Conservation (phyloP, 2,113 vertebrate species). For the Cyphomyrus plagiostoma region DNA sequence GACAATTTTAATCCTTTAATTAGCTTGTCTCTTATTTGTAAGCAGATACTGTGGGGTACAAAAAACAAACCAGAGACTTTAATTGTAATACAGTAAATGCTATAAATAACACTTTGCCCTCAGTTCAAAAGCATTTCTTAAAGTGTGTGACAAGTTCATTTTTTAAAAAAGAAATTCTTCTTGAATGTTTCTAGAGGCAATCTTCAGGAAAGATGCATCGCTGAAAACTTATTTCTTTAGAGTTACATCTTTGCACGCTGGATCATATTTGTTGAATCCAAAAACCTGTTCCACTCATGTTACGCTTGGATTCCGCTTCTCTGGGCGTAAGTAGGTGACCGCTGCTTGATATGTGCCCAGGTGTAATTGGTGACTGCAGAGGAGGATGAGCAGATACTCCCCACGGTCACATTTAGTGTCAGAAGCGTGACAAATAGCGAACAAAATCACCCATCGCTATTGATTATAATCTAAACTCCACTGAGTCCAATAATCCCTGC, state of each 20-base stretch:
- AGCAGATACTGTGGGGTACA: neutral
- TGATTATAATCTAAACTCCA: neutral
- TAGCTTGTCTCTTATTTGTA: neutral
- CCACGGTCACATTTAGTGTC: neutral
- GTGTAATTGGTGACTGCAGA: neutral
- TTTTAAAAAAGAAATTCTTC: neutral
- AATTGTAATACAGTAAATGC: neutral
- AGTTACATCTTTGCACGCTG: neutral
- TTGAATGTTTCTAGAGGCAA: neutral
- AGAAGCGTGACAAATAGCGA: neutral
- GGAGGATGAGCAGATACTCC: neutral
- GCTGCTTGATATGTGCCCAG: neutral
- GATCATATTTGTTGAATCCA: neutral
- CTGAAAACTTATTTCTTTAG: neutral
- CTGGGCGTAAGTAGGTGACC: neutral
- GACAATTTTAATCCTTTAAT: conserved; percentile 12
- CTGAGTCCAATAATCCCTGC: neutral
- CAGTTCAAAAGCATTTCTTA: neutral
- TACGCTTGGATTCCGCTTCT: neutral
- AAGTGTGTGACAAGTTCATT: neutral
- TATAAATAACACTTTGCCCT: neutral
- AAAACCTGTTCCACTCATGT: neutral
- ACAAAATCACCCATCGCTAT: neutral
- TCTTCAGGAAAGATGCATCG: neutral
- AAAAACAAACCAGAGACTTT: neutral